Evolutionary conservation across 2,888 invertebrate species (phyloP).

Genomic region (Campoletis raptor): DNA sequence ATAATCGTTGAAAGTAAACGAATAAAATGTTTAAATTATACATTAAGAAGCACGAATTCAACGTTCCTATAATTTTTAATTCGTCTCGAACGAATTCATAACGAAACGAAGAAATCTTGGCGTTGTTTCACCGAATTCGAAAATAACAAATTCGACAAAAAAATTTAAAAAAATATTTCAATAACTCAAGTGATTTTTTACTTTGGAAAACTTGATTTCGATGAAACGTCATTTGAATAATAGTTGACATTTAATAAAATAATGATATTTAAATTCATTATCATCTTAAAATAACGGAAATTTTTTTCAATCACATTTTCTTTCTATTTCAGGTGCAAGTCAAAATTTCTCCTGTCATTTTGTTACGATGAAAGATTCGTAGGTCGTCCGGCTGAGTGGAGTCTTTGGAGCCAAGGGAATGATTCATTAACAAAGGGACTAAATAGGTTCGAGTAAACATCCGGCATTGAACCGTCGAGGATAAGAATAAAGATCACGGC

Average conservation of each 20-base stretch:
- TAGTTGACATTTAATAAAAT: not conserved
- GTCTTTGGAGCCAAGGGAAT: conserved; percentile 32
- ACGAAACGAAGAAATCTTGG: not conserved
- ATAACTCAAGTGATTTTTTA: too few relatives aligned
- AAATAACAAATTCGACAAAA: not conserved
- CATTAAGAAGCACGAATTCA: not conserved
- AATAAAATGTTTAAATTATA: not conserved
- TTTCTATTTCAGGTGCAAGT: not conserved
- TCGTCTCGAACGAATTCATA: too few relatives aligned
- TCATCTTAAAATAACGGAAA: not conserved
- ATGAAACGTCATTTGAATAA: not conserved
- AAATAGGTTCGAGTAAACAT: conserved; percentile 58
- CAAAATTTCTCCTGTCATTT: conserved; percentile 1
- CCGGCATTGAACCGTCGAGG: conserved; percentile 21
- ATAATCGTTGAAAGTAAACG: not conserved
- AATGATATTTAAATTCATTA: not conserved
- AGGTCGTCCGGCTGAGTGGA: conserved; percentile 22
- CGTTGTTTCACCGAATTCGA: not conserved
- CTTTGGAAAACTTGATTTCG: not conserved
- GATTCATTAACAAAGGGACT: conserved; percentile 62
- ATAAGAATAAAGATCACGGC: not conserved
- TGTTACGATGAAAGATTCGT: conserved; percentile 44
- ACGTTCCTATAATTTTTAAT: not conserved
- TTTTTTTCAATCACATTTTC: not conserved
- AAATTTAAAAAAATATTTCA: too few relatives aligned